These are phyloP conservation scores for Nematolebias whitei DNA, from an alignment of 2,113 vertebrate species.

Conservation along the genomic window DNA sequence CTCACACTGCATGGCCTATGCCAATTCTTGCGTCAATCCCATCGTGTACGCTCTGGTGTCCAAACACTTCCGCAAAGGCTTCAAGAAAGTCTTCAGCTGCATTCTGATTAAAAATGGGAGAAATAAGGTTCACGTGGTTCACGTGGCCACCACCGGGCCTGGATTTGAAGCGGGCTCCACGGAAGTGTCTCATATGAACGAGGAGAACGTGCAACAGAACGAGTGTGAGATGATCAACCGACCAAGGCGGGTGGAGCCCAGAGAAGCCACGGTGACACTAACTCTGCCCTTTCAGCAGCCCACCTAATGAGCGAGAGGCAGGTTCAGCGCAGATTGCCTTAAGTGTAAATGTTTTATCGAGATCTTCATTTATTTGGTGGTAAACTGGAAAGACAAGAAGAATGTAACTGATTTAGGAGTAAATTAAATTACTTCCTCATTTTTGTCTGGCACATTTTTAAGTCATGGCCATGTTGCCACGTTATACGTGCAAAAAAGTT, in stretches of 20 bases:
- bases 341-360: not conserved
- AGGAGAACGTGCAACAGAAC: constrained; percentile 77
- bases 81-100: constrained; percentile 90
- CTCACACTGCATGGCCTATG: constrained; percentile 91
- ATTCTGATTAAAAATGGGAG: constrained; percentile 82
- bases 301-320: constrained; percentile 52
- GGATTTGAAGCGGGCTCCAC: constrained; percentile 84
- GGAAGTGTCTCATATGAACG: constrained; percentile 83
- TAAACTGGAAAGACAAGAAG: not conserved
- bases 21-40: constrained; percentile 91
- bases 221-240: constrained; percentile 76
- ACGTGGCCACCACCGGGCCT: constrained; percentile 78
- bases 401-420: not conserved
- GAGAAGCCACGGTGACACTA: constrained; percentile 75
- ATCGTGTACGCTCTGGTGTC: constrained; percentile 88
- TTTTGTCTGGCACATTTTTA: not conserved
- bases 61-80: constrained; percentile 90
- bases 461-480: not conserved
- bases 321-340: constrained; percentile 31
- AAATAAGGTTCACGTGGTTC: constrained; percentile 86
- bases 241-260: constrained; percentile 54
- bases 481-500: not conserved
- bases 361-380: not conserved
- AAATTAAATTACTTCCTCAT: not conserved
- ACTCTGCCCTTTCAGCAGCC: constrained; percentile 74